Base-by-base conservation (phyloP, 2,888 invertebrate genomes). In the Lysandra bellargus region DNA sequence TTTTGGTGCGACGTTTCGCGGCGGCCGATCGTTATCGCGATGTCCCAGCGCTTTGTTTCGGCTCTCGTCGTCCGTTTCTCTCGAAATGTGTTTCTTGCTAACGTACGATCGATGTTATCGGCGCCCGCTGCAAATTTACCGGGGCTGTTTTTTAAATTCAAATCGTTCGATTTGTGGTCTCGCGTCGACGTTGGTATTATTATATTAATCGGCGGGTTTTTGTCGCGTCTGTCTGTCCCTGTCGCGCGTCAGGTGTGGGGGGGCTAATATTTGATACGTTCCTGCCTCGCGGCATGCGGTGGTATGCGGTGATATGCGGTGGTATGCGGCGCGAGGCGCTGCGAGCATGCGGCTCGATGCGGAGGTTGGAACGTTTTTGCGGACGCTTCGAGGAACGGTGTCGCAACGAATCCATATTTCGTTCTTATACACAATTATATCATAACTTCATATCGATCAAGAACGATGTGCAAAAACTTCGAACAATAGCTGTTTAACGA, bases 31-130 rank as follows among this genome's bases (percentile, higher is more conserved):
- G 85, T 90, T 92, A 93, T 93, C 93, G 86, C 87, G 90, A 87
- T 93, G 93, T 93, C 93, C 92, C 93, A 92, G 89, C 92, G 93
- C 93, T 93, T 93, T 93, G 93, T 93, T 92, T 92, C 92, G 92
- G 91, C 91, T 92, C 92, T 91, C 92, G 91, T 91, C 91, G 91
- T 83, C 90, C 92, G 92, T 92, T 92, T 92, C 92, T 91, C 90
- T 90, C 91, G 92, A 92, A 93, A 93, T 93, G 93, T 93, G 92
- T 94, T 93, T 94, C 93, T 93, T 94, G 93, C 92, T 92, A 93
- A 92, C 92, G 90, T 91, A 91, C 92, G 89, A 89, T 87, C 88
- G 93, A 93, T 93, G 87, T 84, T 91, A 93, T 93, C 93, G 89
- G 85, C 83, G 85, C 86, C 84, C 84, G 85, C 86, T 85, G 87